A percentile compares a stretch with the other conserved stretches of the same genome.
phyloP scores from a whole-genome alignment of 92 coral and sea anemone genomes.

The Chrysogorgia sp. region DNA sequence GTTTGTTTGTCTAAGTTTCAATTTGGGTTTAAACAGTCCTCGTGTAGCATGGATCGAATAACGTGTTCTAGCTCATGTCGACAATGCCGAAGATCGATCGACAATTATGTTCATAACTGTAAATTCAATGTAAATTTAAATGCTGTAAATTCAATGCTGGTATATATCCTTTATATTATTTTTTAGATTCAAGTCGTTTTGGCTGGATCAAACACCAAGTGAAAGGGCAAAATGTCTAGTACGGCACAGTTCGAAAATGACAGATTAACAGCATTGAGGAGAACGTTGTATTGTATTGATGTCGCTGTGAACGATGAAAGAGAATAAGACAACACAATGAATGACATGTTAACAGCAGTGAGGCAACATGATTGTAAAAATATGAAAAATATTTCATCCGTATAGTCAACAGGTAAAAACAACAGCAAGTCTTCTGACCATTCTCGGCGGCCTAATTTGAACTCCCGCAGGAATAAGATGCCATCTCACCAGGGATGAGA shows the following conservation, averaged over 20 bases:
- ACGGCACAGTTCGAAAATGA: not conserved
- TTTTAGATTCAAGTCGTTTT: too few species aligned
- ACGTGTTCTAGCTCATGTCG: too few species aligned
- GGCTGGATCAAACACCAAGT: too few species aligned
- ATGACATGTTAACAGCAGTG: not conserved
- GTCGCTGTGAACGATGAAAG: not conserved
- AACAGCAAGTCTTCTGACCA: not conserved
- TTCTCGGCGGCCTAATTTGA: not conserved
- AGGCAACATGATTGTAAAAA: not conserved
- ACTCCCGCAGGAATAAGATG: not conserved
- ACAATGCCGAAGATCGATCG: too few species aligned
- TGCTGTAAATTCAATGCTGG: too few species aligned
- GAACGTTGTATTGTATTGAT: not conserved
- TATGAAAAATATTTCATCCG: not conserved
- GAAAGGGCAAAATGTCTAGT: too few species aligned
- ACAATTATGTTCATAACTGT: too few species aligned
- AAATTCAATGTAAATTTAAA: too few species aligned
- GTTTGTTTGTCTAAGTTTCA: too few species aligned
- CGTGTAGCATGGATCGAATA: too few species aligned
- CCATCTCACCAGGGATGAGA: not conserved
- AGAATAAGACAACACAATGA: constrained; percentile 5
- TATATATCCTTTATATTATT: too few species aligned
- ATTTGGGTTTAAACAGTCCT: too few species aligned
- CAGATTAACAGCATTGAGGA: not conserved
- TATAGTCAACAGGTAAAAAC: not conserved